Evolutionary conservation across 2,113 vertebrate genomes (phyloP), one percentile per base, ranked within the genome.

Genomic region (Labeo catla): DNA sequence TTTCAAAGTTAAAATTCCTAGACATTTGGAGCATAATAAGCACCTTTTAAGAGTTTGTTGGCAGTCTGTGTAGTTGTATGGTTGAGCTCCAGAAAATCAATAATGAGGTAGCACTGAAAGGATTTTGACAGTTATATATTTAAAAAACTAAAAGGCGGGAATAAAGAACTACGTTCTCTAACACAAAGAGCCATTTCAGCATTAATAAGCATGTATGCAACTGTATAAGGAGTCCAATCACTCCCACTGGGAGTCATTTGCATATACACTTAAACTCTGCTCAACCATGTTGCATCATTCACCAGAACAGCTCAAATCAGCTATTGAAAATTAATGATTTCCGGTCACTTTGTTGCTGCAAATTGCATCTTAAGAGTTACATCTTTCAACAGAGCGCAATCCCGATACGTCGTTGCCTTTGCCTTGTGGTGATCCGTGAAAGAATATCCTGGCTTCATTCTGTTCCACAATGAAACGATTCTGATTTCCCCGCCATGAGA

Each of bases 361-460:
- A 54, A 54, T 54, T 13, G 0, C 11, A 76, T 45, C 21, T 23
- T 39, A 59, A 79, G 36, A 28, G 13, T 50, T 63, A n/a, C 43
- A 49, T 50, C 74, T 54, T 11, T n/a, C 45, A 49, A 2, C 9
- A 2, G 5, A 34, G 59, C 0, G 23, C n/a, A 66, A 34, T 70
- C 5, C 13, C 0, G n/a, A 81, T 66, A 34, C 5, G n/a, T 34
- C 3, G 0, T 39, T 52, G 59, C 59, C 79, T 34, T 81, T 6
- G 3, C 47, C 2, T n/a, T 50, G 47, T 82, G 45, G 28, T 15
- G 63, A 82, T 82, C 80, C 6, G 1, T 82, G 47, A 82, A 68
- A 81, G 59, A 19, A 81, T 81, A 28, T 65, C 59, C 43, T 65
- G 79, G 45, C 45, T n/a, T 68, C 43, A 49, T 52, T 52, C 36